Conservation (phyloP, 1,140 invertebrate genomes). For the Cheumatopsyche charites region DNA sequence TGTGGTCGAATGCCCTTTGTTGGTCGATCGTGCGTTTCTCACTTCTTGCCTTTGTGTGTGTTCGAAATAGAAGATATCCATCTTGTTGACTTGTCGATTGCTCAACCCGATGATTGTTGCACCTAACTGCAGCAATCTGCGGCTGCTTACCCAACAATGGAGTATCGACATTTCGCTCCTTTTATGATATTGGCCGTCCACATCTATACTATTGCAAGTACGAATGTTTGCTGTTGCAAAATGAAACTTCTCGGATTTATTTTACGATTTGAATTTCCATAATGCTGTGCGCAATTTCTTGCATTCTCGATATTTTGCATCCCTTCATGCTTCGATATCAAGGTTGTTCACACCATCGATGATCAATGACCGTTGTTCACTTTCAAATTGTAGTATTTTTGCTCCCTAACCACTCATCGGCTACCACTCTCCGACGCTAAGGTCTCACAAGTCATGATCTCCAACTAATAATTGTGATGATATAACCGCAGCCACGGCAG, state of each 20-base stretch:
- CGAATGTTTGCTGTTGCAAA: constrained; percentile 1
- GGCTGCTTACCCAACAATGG: not conserved
- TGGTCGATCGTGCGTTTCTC: no score
- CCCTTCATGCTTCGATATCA: no score
- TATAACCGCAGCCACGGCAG: not conserved
- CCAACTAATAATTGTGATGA: not conserved
- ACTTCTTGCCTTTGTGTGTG: no score
- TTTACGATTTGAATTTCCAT: no score
- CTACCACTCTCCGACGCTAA: not conserved
- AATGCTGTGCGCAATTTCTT: no score
- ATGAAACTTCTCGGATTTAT: not conserved
- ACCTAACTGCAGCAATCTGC: not conserved
- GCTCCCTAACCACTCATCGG: no score
- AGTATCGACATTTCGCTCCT: constrained; percentile 18
- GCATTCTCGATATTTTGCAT: no score
- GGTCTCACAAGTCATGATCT: constrained; percentile 5
- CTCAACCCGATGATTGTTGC: constrained; percentile 7
- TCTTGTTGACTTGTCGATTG: not conserved
- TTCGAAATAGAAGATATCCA: no score
- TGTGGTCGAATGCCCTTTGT: not conserved
- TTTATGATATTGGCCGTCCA: not conserved
- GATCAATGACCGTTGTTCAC: no score
- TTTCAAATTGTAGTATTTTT: no score
- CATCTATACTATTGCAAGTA: not conserved
- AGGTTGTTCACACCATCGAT: no score